phyloP scores from a whole-genome alignment of 2,113 vertebrate species.

The Danio rerio region DNA sequence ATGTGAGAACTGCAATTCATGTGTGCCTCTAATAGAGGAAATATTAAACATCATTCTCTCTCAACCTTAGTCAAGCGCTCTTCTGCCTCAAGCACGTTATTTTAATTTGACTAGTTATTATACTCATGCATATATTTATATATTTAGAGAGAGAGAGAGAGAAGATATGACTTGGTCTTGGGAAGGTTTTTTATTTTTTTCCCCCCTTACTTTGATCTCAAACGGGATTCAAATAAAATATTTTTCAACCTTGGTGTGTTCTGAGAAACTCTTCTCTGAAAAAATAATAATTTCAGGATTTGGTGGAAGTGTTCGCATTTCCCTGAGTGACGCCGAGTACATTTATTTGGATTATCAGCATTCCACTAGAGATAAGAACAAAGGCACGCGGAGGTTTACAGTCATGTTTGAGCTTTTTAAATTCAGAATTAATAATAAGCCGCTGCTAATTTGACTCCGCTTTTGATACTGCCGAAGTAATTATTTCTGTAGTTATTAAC shows the following conservation, averaged over 20 bases:
- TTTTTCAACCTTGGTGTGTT: conserved; percentile 71
- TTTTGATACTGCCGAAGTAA: conserved; percentile 76
- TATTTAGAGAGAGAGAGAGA: conserved; percentile 55
- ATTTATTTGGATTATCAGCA: conserved; percentile 81
- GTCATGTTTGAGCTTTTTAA: conserved; percentile 73
- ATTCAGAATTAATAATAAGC: conserved; percentile 77
- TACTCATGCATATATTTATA: conserved; percentile 65
- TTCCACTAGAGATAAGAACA: conserved; percentile 78
- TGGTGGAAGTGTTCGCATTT: conserved; percentile 73
- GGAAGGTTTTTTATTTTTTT: conserved; percentile 69
- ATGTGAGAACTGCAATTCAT: conserved; percentile 46
- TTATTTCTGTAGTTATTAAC: conserved; percentile 66
- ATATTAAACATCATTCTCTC: conserved; percentile 37
- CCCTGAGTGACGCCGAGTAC: conserved; percentile 72
- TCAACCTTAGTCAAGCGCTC: conserved; percentile 52
- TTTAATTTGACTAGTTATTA: conserved; percentile 53
- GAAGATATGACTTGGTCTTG: conserved; percentile 59
- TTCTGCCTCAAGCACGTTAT: conserved; percentile 38
- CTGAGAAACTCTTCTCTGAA: conserved; percentile 64
- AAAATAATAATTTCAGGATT: conserved; percentile 79
- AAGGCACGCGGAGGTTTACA: conserved; percentile 70
- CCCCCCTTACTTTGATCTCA: conserved; percentile 65
- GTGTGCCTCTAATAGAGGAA: conserved; percentile 40
- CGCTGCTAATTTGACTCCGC: conserved; percentile 76
- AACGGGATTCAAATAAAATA: conserved; percentile 75